A percentile compares a stretch with the other conserved stretches of the same genome.
Evolutionary conservation across 2,888 invertebrate species (phyloP).

Genomic region (Hirtodrosophila histrioides): DNA sequence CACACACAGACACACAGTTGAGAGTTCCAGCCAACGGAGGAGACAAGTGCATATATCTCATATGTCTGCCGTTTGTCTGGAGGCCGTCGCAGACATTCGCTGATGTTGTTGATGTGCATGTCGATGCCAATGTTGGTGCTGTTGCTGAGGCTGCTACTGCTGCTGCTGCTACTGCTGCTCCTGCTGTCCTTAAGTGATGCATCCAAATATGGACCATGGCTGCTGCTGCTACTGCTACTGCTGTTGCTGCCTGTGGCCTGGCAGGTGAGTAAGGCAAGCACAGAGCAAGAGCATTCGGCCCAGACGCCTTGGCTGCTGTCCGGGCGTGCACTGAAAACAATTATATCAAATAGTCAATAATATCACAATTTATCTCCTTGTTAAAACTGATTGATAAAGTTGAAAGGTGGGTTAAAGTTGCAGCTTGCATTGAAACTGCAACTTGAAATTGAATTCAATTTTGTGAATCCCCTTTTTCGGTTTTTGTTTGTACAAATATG

Average conservation of each 20-base stretch:
- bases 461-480: too few species aligned
- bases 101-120: slow-evolving; percentile 56
- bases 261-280: slow-evolving; percentile 69
- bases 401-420: too few species aligned
- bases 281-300: slow-evolving; percentile 34
- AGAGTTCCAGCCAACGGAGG: slow-evolving; percentile 3
- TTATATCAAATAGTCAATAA: too few species aligned
- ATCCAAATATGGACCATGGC: slow-evolving; percentile 81
- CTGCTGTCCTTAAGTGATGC: slow-evolving; percentile 74
- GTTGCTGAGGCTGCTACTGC: slow-evolving; percentile 21
- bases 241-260: slow-evolving; percentile 33
- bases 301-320: slow-evolving; percentile 60
- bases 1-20: slow-evolving; percentile 24
- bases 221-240: slow-evolving; percentile 27
- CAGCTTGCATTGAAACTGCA: too few species aligned
- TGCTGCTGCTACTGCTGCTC: slow-evolving; percentile 31
- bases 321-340: slow-evolving; percentile 8
- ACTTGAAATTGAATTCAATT: too few species aligned
- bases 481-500: too few species aligned
- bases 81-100: slow-evolving; percentile 63
- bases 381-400: too few species aligned
- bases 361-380: too few species aligned
- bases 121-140: slow-evolving; percentile 40
- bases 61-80: slow-evolving; percentile 83
- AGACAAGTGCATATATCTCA: slow-evolving; percentile 81